Percentiles rank a stretch among this genome's conserved stretches.
These are phyloP conservation scores for Eilema caniola DNA, from an alignment of 2,888 invertebrate species.

Conservation along the genomic window DNA sequence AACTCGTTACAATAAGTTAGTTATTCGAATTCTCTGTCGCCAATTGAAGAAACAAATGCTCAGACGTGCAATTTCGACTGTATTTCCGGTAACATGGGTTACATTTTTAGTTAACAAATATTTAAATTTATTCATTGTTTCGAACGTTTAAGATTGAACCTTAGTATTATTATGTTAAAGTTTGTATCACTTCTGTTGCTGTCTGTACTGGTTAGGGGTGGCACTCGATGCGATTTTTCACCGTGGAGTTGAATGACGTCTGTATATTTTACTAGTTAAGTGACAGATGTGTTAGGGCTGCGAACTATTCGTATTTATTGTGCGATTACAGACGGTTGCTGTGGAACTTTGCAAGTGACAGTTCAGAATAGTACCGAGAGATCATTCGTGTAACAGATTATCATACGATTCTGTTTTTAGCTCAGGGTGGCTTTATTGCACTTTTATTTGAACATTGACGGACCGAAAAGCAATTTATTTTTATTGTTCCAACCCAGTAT, in stretches of 20 bases:
- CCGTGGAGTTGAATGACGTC: slow-evolving; percentile 81
- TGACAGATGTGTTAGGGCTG: slow-evolving; percentile 85
- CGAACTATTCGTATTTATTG: slow-evolving; percentile 80
- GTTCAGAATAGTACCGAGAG: slow-evolving; percentile 75
- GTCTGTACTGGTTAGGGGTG: slow-evolving; percentile 69
- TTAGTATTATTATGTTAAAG: slow-evolving; percentile 52
- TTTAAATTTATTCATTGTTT: slow-evolving; percentile 82
- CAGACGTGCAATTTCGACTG: slow-evolving; percentile 85
- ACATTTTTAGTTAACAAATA: slow-evolving; percentile 87
- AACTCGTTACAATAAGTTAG: slow-evolving; percentile 57
- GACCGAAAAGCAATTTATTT: slow-evolving; percentile 52
- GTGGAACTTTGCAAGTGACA: slow-evolving; percentile 77
- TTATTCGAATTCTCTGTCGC: slow-evolving; percentile 51
- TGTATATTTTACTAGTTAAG: slow-evolving; percentile 86
- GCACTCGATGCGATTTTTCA: slow-evolving; percentile 81
- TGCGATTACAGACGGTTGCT: slow-evolving; percentile 81
- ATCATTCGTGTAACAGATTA: slow-evolving; percentile 64
- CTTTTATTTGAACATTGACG: slow-evolving; percentile 70
- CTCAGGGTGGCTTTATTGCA: slow-evolving; percentile 57
- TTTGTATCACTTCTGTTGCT: slow-evolving; percentile 43
- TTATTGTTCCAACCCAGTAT: slow-evolving; percentile 62
- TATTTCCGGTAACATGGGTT: slow-evolving; percentile 86
- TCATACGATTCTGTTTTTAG: slow-evolving; percentile 56
- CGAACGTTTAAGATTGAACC: slow-evolving; percentile 65
- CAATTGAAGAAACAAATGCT: slow-evolving; percentile 80